phyloP scores from a whole-genome alignment of 30 jellyfish, hydroid and myxozoan species.

The Sanderia malayensis region DNA sequence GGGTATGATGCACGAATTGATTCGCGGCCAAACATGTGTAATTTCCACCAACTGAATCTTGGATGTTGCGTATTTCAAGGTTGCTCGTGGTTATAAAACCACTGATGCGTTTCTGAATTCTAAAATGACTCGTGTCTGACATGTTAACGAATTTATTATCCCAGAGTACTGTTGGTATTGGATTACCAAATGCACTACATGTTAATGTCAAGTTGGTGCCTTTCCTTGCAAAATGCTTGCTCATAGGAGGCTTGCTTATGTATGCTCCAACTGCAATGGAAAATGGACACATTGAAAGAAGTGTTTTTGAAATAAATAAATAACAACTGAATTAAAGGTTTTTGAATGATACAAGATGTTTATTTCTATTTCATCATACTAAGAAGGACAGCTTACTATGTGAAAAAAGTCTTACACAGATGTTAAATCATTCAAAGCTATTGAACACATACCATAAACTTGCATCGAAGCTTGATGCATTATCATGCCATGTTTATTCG shows the following conservation, averaged over 20 bases:
- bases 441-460: slow-evolving; percentile 39
- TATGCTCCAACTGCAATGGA: slow-evolving; percentile 34
- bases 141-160: neutral
- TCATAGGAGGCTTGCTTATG: slow-evolving; percentile 28
- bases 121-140: slow-evolving; percentile 15
- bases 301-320: no score
- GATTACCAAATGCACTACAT: slow-evolving; percentile 57
- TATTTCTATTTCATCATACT: no score
- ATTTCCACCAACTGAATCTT: slow-evolving; percentile 24
- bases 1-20: neutral
- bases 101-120: neutral
- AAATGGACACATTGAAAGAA: no score
- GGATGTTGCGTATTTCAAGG: slow-evolving; percentile 5
- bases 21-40: slow-evolving; percentile 41
- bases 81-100: slow-evolving; percentile 33
- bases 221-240: slow-evolving; percentile 7
- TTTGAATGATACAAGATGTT: no score
- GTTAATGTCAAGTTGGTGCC: slow-evolving; percentile 33
- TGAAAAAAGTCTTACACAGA: no score
- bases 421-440: no score
- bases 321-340: no score
- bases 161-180: slow-evolving; percentile 52
- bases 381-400: no score
- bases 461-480: slow-evolving; percentile 39
- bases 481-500: slow-evolving; percentile 33